phyloP scores from a whole-genome alignment of 1,140 invertebrate genomes.

The Drosophila arizonae region DNA sequence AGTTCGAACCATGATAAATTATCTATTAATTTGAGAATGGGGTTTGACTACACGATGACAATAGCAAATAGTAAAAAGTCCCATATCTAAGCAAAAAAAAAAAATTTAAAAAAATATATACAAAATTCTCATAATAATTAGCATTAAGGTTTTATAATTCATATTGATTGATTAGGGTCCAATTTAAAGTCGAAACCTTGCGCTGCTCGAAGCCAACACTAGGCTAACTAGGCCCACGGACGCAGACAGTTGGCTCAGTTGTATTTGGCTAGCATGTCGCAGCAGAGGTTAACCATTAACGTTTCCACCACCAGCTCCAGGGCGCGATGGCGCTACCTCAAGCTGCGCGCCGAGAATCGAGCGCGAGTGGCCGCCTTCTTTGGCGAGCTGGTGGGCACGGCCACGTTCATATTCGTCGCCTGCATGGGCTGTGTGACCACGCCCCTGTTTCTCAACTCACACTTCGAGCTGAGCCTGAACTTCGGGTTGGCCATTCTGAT shows the following conservation, averaged over 20 bases:
- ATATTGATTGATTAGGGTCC: constrained; percentile 69
- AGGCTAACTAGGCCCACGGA: neutral
- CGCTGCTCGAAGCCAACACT: neutral
- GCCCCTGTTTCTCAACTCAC: constrained; percentile 43
- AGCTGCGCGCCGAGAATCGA: constrained; percentile 21
- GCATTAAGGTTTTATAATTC: constrained; percentile 78
- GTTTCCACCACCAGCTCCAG: constrained; percentile 10
- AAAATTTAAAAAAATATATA: constrained; percentile 17
- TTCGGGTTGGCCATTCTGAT: constrained; percentile 73
- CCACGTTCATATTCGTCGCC: constrained; percentile 89
- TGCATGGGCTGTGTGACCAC: constrained; percentile 87
- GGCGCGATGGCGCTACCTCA: constrained; percentile 22
- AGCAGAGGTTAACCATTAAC: constrained; percentile 42
- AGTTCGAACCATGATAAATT: constrained; percentile 59
- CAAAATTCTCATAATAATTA: constrained; percentile 71
- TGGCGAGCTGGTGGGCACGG: constrained; percentile 89
- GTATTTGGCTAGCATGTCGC: constrained; percentile 51
- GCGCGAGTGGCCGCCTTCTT: constrained; percentile 52
- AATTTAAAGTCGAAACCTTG: constrained; percentile 38
- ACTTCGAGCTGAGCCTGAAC: constrained; percentile 65
- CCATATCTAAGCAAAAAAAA: constrained; percentile 17
- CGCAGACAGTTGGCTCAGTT: constrained; percentile 31
- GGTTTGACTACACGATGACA: constrained; percentile 19
- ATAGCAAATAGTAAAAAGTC: neutral
- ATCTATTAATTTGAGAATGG: constrained; percentile 46